Conservation (phyloP, 1,140 invertebrate species). For the Plectrocnemia conspersa region DNA sequence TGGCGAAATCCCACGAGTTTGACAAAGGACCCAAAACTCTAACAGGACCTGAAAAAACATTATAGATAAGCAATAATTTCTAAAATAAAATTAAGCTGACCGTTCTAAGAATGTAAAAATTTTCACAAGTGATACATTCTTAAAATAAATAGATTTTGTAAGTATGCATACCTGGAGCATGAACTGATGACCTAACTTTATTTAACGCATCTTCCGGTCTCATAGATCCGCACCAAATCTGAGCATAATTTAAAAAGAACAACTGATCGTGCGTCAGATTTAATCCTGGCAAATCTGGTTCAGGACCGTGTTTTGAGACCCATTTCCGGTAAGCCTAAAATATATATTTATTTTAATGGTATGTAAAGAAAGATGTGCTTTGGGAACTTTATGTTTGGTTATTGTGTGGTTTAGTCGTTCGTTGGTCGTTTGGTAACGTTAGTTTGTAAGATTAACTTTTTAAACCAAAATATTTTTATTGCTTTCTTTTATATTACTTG, state of each 20-base stretch:
- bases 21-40: constrained; percentile 76
- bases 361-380: no score
- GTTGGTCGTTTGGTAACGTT: no score
- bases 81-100: not conserved
- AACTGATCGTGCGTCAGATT: constrained; percentile 82
- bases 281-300: constrained; percentile 70
- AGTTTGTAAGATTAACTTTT: no score
- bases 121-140: no score
- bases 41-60: constrained; percentile 33
- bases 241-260: constrained; percentile 85
- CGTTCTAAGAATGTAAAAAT: not conserved
- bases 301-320: constrained; percentile 66
- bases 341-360: constrained; percentile 18
- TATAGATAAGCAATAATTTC: not conserved
- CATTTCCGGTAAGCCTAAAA: constrained; percentile 73
- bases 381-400: no score
- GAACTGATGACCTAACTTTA: constrained; percentile 74
- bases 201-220: constrained; percentile 76
- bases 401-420: no score
- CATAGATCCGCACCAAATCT: constrained; percentile 83
- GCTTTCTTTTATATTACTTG: no score
- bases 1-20: constrained; percentile 75
- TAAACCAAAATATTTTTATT: no score
- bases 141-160: no score
- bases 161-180: constrained; percentile 72